Evolutionary conservation across 2,888 invertebrate species (phyloP).

Genomic region (Ormyrus pomaceus): DNA sequence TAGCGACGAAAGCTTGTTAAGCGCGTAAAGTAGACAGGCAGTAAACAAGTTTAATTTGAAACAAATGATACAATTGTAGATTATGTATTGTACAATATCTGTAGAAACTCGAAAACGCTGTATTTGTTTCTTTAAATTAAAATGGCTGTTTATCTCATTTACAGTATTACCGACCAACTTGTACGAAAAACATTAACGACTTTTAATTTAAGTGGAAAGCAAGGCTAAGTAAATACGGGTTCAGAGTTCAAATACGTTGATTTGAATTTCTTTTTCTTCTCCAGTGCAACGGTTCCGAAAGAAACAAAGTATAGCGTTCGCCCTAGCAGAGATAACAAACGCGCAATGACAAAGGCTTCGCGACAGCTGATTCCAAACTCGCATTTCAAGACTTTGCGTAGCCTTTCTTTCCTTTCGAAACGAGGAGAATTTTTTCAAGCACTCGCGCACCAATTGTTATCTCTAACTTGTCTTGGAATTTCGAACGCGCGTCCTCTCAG

Average conservation of each 20-base stretch:
- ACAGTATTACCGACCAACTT: not conserved
- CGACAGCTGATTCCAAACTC: not conserved
- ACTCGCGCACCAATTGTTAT: not conserved
- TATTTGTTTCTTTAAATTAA: not conserved
- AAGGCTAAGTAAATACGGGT: too few species aligned
- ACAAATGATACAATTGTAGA: not conserved
- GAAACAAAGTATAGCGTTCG: too few species aligned
- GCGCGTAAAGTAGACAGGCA: not conserved
- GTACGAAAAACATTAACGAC: too few species aligned
- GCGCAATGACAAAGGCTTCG: not conserved
- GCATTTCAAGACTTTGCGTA: not conserved
- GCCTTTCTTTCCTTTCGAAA: not conserved
- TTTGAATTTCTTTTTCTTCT: too few species aligned
- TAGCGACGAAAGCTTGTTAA: not conserved
- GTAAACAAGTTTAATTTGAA: not conserved
- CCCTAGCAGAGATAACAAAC: not conserved
- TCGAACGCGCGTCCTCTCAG: constrained; percentile 16
- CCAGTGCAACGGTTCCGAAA: too few species aligned
- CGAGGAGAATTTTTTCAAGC: not conserved
- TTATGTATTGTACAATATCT: not conserved
- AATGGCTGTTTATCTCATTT: not conserved
- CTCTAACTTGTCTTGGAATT: constrained; percentile 6
- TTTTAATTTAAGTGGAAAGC: too few species aligned
- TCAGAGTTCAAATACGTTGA: too few species aligned
- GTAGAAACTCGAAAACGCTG: not conserved